A percentile compares a stretch with the other conserved stretches of the same genome.
phyloP scores from a whole-genome alignment of 2,888 invertebrate genomes.

The Cantharis rufa region DNA sequence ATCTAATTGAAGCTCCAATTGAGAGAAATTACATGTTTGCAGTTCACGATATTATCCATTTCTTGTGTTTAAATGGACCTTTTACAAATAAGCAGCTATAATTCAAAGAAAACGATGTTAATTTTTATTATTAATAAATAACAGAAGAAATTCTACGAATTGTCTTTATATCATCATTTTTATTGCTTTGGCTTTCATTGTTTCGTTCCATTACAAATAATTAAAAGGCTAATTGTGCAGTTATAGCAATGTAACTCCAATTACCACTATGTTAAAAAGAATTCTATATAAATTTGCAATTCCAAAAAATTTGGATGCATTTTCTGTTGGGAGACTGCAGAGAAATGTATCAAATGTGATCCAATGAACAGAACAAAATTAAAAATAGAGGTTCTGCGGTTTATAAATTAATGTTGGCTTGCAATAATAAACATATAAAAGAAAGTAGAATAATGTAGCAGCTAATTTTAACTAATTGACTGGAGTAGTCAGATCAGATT shows the following conservation, averaged over 20 bases:
- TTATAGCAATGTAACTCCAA: background rate
- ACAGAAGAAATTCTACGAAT: background rate
- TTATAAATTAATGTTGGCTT: conserved; percentile 8
- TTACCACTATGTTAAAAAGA: background rate
- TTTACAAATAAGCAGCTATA: background rate
- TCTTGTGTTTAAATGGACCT: background rate
- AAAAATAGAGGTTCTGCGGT: conserved; percentile 1
- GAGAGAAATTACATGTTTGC: background rate
- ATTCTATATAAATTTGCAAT: background rate
- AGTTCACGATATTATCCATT: background rate
- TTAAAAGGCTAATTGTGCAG: background rate
- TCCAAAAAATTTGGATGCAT: background rate
- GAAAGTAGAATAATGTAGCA: conserved; percentile 5
- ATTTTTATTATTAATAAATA: background rate
- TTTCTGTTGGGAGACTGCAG: background rate
- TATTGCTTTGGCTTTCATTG: background rate
- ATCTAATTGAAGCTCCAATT: background rate
- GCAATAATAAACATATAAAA: conserved; percentile 9
- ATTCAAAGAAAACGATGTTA: background rate
- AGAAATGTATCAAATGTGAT: background rate
- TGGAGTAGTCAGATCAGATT: background rate
- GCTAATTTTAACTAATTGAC: conserved; percentile 11
- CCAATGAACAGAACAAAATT: background rate
- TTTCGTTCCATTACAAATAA: background rate
- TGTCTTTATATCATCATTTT: background rate